These are phyloP conservation scores for Gymnothorax javanicus DNA, from an alignment of 2,797 vertebrate species.

Conservation along the genomic window DNA sequence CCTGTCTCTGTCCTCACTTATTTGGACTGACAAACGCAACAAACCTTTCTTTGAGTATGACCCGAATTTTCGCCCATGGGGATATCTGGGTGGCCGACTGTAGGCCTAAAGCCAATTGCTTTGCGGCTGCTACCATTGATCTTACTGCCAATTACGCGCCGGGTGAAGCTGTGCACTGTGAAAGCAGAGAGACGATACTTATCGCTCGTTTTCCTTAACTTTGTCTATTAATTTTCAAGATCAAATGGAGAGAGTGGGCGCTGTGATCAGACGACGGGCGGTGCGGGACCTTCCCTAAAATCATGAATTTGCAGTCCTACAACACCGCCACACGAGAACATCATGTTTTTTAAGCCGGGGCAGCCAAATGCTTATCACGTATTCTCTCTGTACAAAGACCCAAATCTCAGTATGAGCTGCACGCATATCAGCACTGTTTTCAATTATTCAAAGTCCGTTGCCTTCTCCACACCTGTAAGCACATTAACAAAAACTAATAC, in stretches of 20 bases:
- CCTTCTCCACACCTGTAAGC: not conserved
- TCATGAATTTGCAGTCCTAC: not conserved
- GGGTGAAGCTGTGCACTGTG: not conserved
- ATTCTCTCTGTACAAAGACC: not conserved
- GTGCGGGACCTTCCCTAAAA: not conserved
- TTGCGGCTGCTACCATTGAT: not conserved
- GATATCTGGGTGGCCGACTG: not conserved
- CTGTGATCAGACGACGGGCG: not conserved
- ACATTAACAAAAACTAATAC: not conserved
- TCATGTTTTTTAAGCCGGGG: not conserved
- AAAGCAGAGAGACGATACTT: not conserved
- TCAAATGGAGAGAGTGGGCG: not conserved
- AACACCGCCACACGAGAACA: not conserved
- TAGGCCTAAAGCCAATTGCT: not conserved
- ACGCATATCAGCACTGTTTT: not conserved
- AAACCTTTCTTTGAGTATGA: not conserved
- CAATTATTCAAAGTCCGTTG: not conserved
- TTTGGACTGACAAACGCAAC: not conserved
- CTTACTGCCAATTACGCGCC: constrained; percentile 7
- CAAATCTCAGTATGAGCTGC: not conserved
- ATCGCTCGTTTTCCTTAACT: not conserved
- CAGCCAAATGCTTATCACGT: not conserved
- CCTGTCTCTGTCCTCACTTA: not conserved
- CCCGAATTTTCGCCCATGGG: not conserved
- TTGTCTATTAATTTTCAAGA: not conserved